Evolutionary conservation across 2,888 invertebrate genomes (phyloP), one percentile per base, ranked within the genome.

Genomic region (Ochropacha duplaris): DNA sequence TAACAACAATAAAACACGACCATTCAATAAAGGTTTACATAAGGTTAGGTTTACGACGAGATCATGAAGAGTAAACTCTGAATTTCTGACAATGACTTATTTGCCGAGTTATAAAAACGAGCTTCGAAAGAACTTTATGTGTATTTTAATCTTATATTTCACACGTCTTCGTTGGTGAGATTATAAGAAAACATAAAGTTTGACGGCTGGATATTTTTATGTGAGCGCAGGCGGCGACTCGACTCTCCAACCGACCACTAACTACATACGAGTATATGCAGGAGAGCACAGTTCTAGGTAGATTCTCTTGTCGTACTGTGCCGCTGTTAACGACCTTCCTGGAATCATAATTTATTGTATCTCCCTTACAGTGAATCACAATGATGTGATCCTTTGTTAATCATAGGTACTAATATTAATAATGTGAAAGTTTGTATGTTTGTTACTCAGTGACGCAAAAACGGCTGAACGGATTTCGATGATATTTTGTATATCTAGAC

Each of bases 61-160:
- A 83, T 83, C 82, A 79, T 77, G 79, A 70, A 72, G 75, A 76
- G 79, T 78, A 75, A 78, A 81, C 74, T 67, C 73, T 72, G 69
- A 72, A 78, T 71, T 78, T 78, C 77, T 78, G 77, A 83, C 85
- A 85, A 85, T 86, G 83, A 83, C 81, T 86, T 86, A 85, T 86
- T 84, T 82, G 79, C 78, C 57, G 75, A 81, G 86, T 83, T 82
- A 78, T 87, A 87, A 88, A 88, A 84, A 83, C 71, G 70, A 65
- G 66, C 68, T 64, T 69, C 70, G 71, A 75, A 68, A 71, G 76
- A 65, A 75, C 83, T 85, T 86, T 84, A 87, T 83, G 81, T 84
- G 85, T 81, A 83, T 83, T 83, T 72, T 76, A 66, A 73, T 75
- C 78, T 81, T 83, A 83, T 84, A 83, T 86, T 87, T 87, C 85